Base-by-base conservation (phyloP, 2,888 invertebrate species). In the Drosophila antonietae region DNA sequence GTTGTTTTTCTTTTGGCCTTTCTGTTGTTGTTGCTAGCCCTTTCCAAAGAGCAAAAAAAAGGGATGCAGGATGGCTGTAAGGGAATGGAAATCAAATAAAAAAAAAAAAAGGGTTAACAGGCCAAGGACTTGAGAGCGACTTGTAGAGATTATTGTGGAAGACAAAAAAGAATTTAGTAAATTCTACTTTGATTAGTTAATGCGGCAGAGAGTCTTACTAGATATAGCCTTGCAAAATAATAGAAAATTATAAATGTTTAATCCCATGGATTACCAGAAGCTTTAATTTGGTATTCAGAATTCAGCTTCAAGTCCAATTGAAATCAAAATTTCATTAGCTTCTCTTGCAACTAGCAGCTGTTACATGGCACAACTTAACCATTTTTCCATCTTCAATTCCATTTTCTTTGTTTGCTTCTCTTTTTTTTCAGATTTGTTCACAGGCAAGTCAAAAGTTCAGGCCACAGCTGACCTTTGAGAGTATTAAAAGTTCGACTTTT, bases 1-100 rank as follows among this genome's bases (percentile, higher is more conserved):
- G 53, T 28, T 69, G 69, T 65, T 64, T 65, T 78, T 78, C 58
- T 57, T 68, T 72, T 55, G 68, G 65, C 77, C 74, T 67, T 75
- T 69, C 14, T 39, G 37, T 39, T 39, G 37, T 39, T 39, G 37
- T 39, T 28, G 28, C 28, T 28, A 28, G 53, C 60, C 66, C 41
- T 46, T 41, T 46, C 31, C 49, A 4, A 39, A n/a, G 2, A 39
- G 28, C 37, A 3, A 2, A 39, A 15, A 37, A 15, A 23, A 28
- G 23, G 23, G 15, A 6, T 23, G 6, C 23, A 4, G 43, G 14
- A 9, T 31, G n/a, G 20, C 12, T 12, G 31, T 7, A 8, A 31
- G 31, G 31, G 31, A 1, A 31, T 31, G 12, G 35, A 12, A 15
- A 15, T 3, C 18, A 18, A 10, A 3, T 18, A 20, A 23, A 49